Percentiles rank a stretch among this genome's conserved stretches.
Conservation (phyloP, 2,113 vertebrate species). For the Xiphophorus maculatus region DNA sequence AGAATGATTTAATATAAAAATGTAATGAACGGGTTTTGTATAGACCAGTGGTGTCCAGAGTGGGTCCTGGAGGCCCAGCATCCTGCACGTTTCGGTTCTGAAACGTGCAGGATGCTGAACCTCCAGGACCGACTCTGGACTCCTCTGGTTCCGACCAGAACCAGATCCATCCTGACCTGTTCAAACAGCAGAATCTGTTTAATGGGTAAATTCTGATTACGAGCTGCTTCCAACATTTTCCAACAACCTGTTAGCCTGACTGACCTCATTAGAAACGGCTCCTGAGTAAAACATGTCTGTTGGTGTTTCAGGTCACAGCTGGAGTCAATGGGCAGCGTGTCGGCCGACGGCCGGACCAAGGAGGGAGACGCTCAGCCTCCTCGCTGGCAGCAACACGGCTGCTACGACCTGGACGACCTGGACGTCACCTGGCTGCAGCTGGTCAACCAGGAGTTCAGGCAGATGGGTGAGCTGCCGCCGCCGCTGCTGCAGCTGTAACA, state of each 20-base stretch:
- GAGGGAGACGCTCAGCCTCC: slow-evolving; percentile 24
- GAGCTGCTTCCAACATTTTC: background rate
- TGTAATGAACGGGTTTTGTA: too few relatives aligned
- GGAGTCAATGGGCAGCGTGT: slow-evolving; percentile 66
- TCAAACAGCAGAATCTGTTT: too few relatives aligned
- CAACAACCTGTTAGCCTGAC: background rate
- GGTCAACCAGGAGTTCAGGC: slow-evolving; percentile 91
- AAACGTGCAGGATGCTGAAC: too few relatives aligned
- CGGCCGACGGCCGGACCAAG: slow-evolving; percentile 21
- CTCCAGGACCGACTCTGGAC: too few relatives aligned
- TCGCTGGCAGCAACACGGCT: slow-evolving; percentile 80
- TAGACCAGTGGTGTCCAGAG: too few relatives aligned
- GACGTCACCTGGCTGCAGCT: slow-evolving; percentile 94
- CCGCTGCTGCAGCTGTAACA: too few relatives aligned
- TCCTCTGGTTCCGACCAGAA: too few relatives aligned
- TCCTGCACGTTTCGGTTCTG: too few relatives aligned
- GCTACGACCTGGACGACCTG: slow-evolving; percentile 96
- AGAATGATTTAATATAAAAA: too few relatives aligned
- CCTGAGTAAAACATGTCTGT: background rate
- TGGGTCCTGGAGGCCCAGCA: too few relatives aligned
- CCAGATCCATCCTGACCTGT: too few relatives aligned
- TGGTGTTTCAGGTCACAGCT: slow-evolving; percentile 71
- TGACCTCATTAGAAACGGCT: too few relatives aligned
- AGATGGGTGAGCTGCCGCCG: slow-evolving; percentile 84
- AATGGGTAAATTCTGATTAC: background rate